Conservation (phyloP, 2,888 invertebrate genomes). For the Corythucha ciliata region DNA sequence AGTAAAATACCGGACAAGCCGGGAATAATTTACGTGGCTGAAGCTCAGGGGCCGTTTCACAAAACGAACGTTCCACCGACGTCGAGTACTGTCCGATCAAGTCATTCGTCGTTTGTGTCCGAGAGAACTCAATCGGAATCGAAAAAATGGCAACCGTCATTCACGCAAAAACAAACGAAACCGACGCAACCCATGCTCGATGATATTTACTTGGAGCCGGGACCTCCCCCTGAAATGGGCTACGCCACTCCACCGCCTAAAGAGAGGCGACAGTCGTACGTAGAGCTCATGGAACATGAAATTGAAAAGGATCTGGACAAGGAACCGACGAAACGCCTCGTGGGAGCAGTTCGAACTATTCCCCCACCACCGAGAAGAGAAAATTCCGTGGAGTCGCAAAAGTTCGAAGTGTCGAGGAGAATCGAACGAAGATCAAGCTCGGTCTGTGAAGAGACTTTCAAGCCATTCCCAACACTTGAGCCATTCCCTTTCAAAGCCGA, state of each 20-base stretch:
- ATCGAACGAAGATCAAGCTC: constrained; percentile 28
- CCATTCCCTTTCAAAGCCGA: constrained; percentile 46
- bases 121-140: no score
- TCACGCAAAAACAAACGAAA: no score
- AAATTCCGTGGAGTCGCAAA: constrained; percentile 27
- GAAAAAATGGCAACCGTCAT: no score
- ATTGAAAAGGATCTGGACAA: constrained; percentile 50
- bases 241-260: constrained; percentile 49
- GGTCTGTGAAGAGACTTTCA: constrained; percentile 31
- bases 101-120: constrained; percentile 19
- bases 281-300: constrained; percentile 44
- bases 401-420: constrained; percentile 17
- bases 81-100: constrained; percentile 32
- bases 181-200: constrained; percentile 40
- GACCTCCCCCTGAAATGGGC: constrained; percentile 57
- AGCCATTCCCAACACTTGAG: constrained; percentile 44
- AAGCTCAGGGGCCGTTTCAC: constrained; percentile 41
- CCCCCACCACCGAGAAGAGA: constrained; percentile 42
- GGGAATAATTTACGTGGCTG: constrained; percentile 44
- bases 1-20: constrained; percentile 22
- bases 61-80: constrained; percentile 41
- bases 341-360: constrained; percentile 48
- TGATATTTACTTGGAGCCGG: constrained; percentile 52
- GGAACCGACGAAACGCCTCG: constrained; percentile 47
- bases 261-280: constrained; percentile 47